These are phyloP conservation scores for Mylabris phalerata DNA, from an alignment of 1,140 invertebrate genomes.

Conservation along the genomic window DNA sequence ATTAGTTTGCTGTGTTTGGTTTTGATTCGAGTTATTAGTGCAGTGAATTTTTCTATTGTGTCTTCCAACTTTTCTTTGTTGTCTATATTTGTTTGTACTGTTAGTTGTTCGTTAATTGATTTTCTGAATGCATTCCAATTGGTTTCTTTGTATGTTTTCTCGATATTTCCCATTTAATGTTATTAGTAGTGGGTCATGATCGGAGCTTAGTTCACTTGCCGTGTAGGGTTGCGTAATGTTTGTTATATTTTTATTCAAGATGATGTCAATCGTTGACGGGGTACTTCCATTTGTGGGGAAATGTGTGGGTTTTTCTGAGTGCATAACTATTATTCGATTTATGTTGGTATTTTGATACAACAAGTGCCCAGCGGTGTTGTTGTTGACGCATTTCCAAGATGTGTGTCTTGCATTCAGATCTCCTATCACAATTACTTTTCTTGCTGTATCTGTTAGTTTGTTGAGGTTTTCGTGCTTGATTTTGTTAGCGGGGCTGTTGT, in stretches of 20 bases:
- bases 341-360: too few relatives aligned
- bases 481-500: too few relatives aligned
- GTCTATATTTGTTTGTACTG: neutral
- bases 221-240: neutral
- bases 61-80: constrained; percentile 1
- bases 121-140: constrained; percentile 10
- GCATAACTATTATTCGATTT: too few relatives aligned
- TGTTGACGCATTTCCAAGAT: too few relatives aligned
- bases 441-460: too few relatives aligned
- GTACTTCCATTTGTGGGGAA: too few relatives aligned
- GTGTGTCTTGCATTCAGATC: too few relatives aligned
- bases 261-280: constrained; percentile 10
- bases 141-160: constrained; percentile 4
- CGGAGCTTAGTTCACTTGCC: neutral
- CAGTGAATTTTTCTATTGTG: neutral
- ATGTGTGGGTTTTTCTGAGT: too few relatives aligned
- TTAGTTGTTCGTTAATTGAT: neutral
- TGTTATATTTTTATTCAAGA: constrained; percentile 8
- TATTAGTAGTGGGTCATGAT: constrained; percentile 1
- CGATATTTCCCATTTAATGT: neutral
- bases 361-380: too few relatives aligned
- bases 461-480: too few relatives aligned
- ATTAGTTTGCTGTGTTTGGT: neutral
- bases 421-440: too few relatives aligned
- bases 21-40: neutral